A percentile compares a stretch with the other conserved stretches of the same genome.
These are phyloP conservation scores for Lottia scabra DNA, from an alignment of 2,888 invertebrate genomes.

Conservation along the genomic window DNA sequence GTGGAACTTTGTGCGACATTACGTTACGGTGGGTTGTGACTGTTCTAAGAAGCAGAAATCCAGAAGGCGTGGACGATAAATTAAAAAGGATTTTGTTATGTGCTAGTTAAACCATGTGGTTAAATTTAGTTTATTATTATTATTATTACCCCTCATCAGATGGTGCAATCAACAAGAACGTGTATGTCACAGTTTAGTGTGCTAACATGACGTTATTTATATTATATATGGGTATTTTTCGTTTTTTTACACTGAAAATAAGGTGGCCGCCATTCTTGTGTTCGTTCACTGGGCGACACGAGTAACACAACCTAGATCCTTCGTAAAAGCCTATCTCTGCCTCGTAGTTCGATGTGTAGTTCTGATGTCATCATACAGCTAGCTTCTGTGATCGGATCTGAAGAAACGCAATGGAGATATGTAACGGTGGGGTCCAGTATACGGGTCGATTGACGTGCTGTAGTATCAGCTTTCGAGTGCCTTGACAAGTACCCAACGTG, in stretches of 20 bases:
- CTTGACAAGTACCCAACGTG: no score
- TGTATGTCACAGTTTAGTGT: background rate
- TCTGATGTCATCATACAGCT: no score
- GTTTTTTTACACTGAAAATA: background rate
- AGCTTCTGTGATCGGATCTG: no score
- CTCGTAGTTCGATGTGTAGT: no score
- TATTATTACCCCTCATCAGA: slow-evolving; percentile 2
- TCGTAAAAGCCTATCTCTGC: no score
- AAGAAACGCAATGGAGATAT: no score
- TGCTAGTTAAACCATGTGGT: background rate
- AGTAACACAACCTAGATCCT: no score
- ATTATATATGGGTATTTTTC: slow-evolving; percentile 1
- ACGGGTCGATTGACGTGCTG: no score
- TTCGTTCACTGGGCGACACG: background rate
- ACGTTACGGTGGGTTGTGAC: slow-evolving; percentile 57
- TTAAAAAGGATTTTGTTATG: background rate
- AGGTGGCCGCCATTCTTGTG: slow-evolving; percentile 2
- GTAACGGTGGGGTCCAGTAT: no score
- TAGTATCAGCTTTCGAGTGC: no score
- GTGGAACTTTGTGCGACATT: slow-evolving; percentile 47
- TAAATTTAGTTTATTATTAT: background rate
- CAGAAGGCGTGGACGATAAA: slow-evolving; percentile 20
- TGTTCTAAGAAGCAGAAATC: slow-evolving; percentile 38
- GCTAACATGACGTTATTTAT: slow-evolving; percentile 4
- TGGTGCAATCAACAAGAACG: background rate